These are phyloP conservation scores for Pangasius macronema DNA, from an alignment of 2,797 vertebrate genomes.

Conservation along the genomic window DNA sequence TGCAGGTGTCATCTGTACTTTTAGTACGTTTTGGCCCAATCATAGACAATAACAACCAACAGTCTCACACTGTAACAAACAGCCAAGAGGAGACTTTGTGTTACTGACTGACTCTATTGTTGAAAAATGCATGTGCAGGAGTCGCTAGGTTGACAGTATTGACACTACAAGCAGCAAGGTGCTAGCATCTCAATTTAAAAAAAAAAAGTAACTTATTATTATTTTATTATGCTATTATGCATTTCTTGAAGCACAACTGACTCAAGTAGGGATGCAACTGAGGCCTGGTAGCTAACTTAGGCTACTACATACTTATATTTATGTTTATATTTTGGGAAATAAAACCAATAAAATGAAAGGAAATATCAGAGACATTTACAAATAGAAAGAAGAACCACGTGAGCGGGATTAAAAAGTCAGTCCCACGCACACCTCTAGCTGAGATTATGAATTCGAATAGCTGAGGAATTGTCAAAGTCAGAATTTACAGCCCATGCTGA, in stretches of 20 bases:
- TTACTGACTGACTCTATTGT: neutral
- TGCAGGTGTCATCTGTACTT: neutral
- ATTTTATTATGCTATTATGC: neutral
- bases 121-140: neutral
- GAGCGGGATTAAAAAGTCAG: neutral
- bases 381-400: neutral
- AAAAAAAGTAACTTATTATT: neutral
- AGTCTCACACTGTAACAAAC: neutral
- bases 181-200: neutral
- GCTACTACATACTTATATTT: too few relatives aligned
- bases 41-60: neutral
- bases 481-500: neutral
- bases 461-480: neutral
- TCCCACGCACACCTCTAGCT: neutral
- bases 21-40: neutral
- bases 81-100: neutral
- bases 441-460: neutral
- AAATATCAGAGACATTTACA: neutral
- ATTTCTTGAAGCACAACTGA: neutral
- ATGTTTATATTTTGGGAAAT: neutral
- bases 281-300: neutral
- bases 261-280: neutral
- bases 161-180: neutral
- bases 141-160: too few relatives aligned
- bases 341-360: neutral